These are phyloP conservation scores for Chouioia cunea DNA, from an alignment of 2,888 invertebrate species.

Conservation along the genomic window DNA sequence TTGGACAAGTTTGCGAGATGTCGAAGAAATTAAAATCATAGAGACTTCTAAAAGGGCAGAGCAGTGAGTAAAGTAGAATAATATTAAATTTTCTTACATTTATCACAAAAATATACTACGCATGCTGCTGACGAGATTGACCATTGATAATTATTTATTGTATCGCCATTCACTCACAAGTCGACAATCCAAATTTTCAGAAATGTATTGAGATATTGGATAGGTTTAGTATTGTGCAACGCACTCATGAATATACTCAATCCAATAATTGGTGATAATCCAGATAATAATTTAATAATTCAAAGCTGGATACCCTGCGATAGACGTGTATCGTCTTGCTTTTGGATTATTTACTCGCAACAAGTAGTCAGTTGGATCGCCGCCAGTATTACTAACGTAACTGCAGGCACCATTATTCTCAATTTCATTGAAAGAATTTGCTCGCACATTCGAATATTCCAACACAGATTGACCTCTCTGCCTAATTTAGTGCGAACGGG, in stretches of 20 bases:
- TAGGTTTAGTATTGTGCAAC: background rate
- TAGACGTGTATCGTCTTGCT: background rate
- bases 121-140: too few species aligned
- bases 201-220: background rate
- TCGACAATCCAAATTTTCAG: too few species aligned
- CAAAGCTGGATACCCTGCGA: background rate
- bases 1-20: constrained; percentile 1
- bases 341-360: background rate
- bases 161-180: too few species aligned
- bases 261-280: constrained; percentile 9
- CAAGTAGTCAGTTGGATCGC: too few species aligned
- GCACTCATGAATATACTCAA: background rate
- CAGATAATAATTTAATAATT: background rate
- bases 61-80: constrained; percentile 4
- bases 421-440: too few species aligned
- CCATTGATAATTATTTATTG: too few species aligned
- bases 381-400: too few species aligned
- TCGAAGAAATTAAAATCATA: constrained; percentile 4
- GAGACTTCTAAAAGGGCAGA: background rate
- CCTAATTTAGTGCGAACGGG: too few species aligned
- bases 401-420: too few species aligned
- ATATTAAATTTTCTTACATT: background rate
- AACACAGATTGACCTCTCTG: too few species aligned
- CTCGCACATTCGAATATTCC: too few species aligned
- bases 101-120: too few species aligned